Evolutionary conservation across 2,113 vertebrate genomes (phyloP).

Genomic region (Myotis davidii): DNA sequence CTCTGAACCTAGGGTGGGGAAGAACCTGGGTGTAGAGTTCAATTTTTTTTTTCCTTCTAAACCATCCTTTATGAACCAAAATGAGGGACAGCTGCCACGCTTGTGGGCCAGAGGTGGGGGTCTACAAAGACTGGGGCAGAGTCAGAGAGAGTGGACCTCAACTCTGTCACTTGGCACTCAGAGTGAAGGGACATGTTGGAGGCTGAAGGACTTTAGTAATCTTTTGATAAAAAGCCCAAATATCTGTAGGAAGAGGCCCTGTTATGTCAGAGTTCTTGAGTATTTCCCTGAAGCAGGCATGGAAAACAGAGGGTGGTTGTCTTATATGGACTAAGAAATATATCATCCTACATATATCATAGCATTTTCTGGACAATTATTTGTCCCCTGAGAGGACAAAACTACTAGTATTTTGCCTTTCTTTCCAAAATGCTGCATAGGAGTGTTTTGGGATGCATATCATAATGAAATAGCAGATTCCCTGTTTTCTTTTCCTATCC

Average conservation of each 20-base stretch:
- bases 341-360: not conserved
- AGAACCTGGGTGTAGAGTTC: not conserved
- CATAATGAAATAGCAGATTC: not conserved
- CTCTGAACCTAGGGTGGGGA: not conserved
- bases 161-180: not conserved
- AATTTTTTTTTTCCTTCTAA: not conserved
- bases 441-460: not conserved
- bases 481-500: not conserved
- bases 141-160: not conserved
- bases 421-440: not conserved
- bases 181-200: not conserved
- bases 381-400: not conserved
- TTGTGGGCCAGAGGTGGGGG: not conserved
- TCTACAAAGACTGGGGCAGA: accelerated
- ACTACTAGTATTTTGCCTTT: not conserved
- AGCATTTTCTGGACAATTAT: not conserved
- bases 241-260: not conserved
- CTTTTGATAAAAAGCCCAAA: not conserved
- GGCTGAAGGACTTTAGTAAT: not conserved
- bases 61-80: not conserved
- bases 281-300: not conserved
- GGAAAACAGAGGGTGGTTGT: not conserved
- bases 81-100: not conserved
- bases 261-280: not conserved
- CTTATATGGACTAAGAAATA: slow-evolving; percentile 13